Evolutionary conservation across 2,113 vertebrate genomes (phyloP), one percentile per base, ranked within the genome.

Genomic region (Micromys minutus): DNA sequence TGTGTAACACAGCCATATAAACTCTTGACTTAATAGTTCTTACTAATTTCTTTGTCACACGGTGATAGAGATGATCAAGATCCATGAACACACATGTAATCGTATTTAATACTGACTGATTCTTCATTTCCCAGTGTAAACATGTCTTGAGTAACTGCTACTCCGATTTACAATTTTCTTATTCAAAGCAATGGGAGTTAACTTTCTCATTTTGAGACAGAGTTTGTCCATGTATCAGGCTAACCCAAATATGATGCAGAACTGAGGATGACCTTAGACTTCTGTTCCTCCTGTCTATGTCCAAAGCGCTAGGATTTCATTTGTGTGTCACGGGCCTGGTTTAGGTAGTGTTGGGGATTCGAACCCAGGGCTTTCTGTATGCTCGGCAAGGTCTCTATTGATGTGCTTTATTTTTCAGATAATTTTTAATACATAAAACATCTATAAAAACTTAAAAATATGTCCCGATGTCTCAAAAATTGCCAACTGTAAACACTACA

Each of bases 381-480:
- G 2, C 16, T 55, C 1, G 24, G 50, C 67, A 57, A 57, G 16
- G 9, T 11, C 36, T 72, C 24, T 42, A 29, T 61, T 83, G 55
- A 42, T 61, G n/a, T 0, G 1, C 24, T 61, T 61, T 24, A 42
- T 19, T 83, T n/a, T 83, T 61, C 15, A 88, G 55, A 75, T 42
- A 69, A 55, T 72, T 91, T 87, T 89, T 65, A 92, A 67, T 65
- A 36, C 91, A 1, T 59, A 57, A 91, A 92, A 92, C 7, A 47
- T 94, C 34, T 95, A 79, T 3, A 57, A 90, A 95, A 88, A 67
- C 24, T 81, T 77, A 50, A 86, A 79, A 90, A 47, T 72, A 81
- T 95, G 2, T 24, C 17, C n/a, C 93, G 19, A 8, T 95, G 69
- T 80, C 83, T 91, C 5, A 87, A 91, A 95, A 94, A 52, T n/a